Evolutionary conservation across 2,888 invertebrate genomes (phyloP).

Genomic region (Apodemia mormo): DNA sequence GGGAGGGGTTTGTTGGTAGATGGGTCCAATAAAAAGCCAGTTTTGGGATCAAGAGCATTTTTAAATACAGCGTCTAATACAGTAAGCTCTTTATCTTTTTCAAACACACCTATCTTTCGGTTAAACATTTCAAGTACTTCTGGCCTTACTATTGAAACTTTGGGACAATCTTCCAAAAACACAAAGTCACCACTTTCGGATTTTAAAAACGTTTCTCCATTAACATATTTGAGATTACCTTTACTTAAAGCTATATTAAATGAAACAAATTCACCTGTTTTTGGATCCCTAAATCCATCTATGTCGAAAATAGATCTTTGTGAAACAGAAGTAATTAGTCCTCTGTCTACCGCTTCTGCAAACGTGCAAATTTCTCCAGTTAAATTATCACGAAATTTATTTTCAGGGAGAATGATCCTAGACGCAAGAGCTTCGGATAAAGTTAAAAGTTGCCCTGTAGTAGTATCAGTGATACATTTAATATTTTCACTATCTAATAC

Average conservation of each 20-base stretch:
- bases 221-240: constrained; percentile 88
- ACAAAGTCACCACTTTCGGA: constrained; percentile 88
- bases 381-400: constrained; percentile 88
- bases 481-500: constrained; percentile 91
- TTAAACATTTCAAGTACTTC: constrained; percentile 93
- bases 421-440: constrained; percentile 91
- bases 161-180: constrained; percentile 89
- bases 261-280: constrained; percentile 90
- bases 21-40: constrained; percentile 91
- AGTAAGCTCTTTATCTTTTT: constrained; percentile 87
- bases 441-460: constrained; percentile 89
- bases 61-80: constrained; percentile 94
- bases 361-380: constrained; percentile 88
- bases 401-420: constrained; percentile 89
- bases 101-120: constrained; percentile 90
- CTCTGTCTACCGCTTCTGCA: constrained; percentile 93
- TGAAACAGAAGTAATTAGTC: constrained; percentile 92
- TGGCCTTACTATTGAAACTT: constrained; percentile 89
- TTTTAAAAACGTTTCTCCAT: constrained; percentile 87
- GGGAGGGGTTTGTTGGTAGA: constrained; percentile 87
- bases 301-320: constrained; percentile 95
- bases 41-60: constrained; percentile 92
- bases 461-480: constrained; percentile 92
- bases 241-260: constrained; percentile 91
- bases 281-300: constrained; percentile 92